phyloP scores from a whole-genome alignment of 2,113 vertebrate genomes.

The Diadophis punctatus region DNA sequence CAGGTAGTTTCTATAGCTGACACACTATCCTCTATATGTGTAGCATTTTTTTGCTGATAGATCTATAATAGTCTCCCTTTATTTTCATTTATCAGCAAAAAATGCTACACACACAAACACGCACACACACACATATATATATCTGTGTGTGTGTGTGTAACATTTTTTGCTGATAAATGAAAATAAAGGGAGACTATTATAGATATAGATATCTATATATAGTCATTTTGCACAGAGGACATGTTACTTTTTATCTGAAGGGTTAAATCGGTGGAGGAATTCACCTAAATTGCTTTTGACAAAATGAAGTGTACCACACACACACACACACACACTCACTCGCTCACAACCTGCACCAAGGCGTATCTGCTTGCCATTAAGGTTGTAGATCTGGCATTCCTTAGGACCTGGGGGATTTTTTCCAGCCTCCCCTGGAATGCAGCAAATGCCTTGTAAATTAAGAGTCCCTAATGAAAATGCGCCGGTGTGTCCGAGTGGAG shows the following conservation, averaged over 20 bases:
- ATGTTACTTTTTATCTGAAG: not conserved
- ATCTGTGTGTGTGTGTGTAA: no score
- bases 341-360: conserved; percentile 22
- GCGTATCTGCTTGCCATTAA: conserved; percentile 61
- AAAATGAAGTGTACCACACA: conserved; percentile 17
- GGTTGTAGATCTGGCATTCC: conserved; percentile 71
- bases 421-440: conserved; percentile 83
- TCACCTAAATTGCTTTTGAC: conserved; percentile 29
- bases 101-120: no score
- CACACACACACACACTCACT: conserved; percentile 1
- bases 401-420: conserved; percentile 79
- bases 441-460: conserved; percentile 94
- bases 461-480: conserved; percentile 91
- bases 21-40: no score
- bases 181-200: no score
- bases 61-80: no score
- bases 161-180: no score
- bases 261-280: accelerated
- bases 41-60: no score
- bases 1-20: no score
- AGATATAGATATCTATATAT: no score
- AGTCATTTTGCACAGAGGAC: not conserved
- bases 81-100: no score
- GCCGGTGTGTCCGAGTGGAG: conserved; percentile 92
- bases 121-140: no score